Conservation (phyloP, 2,888 invertebrate genomes). For the Drosophila ustulata region DNA sequence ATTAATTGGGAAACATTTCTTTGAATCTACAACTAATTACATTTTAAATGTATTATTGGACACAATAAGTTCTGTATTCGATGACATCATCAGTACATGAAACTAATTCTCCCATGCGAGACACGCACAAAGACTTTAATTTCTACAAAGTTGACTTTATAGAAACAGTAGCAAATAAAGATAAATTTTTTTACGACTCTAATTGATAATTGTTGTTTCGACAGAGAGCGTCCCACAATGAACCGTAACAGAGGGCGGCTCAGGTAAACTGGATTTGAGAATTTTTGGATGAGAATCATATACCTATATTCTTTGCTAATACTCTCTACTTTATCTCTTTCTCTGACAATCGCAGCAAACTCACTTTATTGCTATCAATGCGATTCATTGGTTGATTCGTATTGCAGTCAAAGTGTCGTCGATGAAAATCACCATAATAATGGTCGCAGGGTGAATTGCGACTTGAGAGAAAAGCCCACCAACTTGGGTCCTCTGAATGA, state of each 20-base stretch:
- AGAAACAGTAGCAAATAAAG: slow-evolving; percentile 9
- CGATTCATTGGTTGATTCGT: slow-evolving; percentile 80
- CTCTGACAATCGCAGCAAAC: slow-evolving; percentile 59
- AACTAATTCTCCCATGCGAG: background rate
- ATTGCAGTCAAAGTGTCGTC: slow-evolving; percentile 78
- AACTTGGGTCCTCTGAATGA: slow-evolving; percentile 75
- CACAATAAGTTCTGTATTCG: background rate
- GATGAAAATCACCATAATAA: slow-evolving; percentile 68
- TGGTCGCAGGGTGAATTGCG: slow-evolving; percentile 77
- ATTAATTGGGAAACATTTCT: background rate
- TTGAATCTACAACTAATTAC: background rate
- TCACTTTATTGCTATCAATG: slow-evolving; percentile 84
- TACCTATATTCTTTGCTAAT: background rate
- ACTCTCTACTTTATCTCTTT: background rate
- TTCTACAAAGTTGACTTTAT: slow-evolving; percentile 27
- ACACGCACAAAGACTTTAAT: background rate
- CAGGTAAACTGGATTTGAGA: slow-evolving; percentile 56
- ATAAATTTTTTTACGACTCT: slow-evolving; percentile 5
- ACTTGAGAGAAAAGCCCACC: slow-evolving; percentile 63
- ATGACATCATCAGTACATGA: slow-evolving; percentile 4
- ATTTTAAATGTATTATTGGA: background rate
- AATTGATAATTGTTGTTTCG: slow-evolving; percentile 3
- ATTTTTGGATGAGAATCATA: background rate
- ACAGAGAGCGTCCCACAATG: slow-evolving; percentile 63
- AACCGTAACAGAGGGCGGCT: slow-evolving; percentile 23